phyloP scores from a whole-genome alignment of 64 coral and sea anemone genomes.

The Dendrophyllia cribrosa region DNA sequence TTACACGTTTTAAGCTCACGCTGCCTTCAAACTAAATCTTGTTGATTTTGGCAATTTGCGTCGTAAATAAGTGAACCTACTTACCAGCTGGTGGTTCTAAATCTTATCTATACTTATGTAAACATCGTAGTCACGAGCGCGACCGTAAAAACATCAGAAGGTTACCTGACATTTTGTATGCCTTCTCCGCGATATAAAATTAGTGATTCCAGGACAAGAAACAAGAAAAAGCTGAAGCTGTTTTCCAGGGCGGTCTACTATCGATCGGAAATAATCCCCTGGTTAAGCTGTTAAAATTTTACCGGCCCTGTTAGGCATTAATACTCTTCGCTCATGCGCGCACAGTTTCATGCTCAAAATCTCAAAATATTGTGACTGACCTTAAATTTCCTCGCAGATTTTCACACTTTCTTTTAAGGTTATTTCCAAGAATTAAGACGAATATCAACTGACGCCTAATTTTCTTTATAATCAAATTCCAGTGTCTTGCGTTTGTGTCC shows the following conservation, averaged over 20 bases:
- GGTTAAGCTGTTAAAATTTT: background rate
- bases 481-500: no score
- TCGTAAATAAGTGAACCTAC: no score
- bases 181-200: background rate
- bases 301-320: background rate
- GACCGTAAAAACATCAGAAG: background rate
- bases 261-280: no score
- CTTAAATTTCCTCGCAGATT: no score
- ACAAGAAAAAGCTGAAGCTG: background rate
- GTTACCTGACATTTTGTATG: conserved; percentile 14
- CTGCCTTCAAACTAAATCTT: background rate
- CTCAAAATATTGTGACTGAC: background rate
- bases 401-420: no score
- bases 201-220: background rate
- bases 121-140: background rate
- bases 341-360: background rate
- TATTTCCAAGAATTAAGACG: no score
- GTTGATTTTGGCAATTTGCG: background rate
- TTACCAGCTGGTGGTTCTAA: background rate
- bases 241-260: background rate
- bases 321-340: no score
- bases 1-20: background rate
- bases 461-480: no score
- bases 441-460: no score
- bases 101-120: background rate